These are phyloP conservation scores for Oreortyx pictus DNA, from an alignment of 2,797 vertebrate genomes.

Conservation along the genomic window DNA sequence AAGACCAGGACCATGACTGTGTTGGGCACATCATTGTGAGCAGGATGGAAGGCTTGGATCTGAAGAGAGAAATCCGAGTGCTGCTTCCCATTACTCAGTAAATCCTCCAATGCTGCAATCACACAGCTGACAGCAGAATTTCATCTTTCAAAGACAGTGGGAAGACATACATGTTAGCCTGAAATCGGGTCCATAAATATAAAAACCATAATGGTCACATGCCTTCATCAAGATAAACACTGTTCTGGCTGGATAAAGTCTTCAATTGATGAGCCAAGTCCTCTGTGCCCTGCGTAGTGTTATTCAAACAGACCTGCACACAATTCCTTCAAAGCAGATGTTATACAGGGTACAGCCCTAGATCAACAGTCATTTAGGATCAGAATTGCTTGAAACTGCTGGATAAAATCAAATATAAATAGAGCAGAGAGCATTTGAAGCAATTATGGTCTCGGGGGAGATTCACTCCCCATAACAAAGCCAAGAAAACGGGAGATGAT, in stretches of 20 bases:
- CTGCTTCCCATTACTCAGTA: neutral
- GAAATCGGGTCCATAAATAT: neutral
- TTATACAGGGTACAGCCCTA: slow-evolving; percentile 22
- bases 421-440: slow-evolving; percentile 49
- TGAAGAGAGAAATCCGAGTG: neutral
- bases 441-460: neutral
- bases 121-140: neutral
- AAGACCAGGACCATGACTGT: neutral
- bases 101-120: neutral
- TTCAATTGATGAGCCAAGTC: neutral
- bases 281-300: slow-evolving; percentile 26
- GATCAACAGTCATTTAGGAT: slow-evolving; percentile 41
- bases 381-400: slow-evolving; percentile 34
- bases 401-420: slow-evolving; percentile 47
- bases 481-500: slow-evolving; percentile 26
- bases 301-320: slow-evolving; percentile 15
- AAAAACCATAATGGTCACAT: neutral
- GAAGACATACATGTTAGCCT: neutral
- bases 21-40: neutral
- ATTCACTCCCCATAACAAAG: neutral
- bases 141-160: neutral
- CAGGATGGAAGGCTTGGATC: neutral
- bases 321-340: slow-evolving; percentile 9
- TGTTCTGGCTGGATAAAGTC: neutral
- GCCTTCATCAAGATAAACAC: slow-evolving; percentile 4